Base-by-base conservation (phyloP, 2,888 invertebrate genomes). In the Mesochorus sp. region DNA sequence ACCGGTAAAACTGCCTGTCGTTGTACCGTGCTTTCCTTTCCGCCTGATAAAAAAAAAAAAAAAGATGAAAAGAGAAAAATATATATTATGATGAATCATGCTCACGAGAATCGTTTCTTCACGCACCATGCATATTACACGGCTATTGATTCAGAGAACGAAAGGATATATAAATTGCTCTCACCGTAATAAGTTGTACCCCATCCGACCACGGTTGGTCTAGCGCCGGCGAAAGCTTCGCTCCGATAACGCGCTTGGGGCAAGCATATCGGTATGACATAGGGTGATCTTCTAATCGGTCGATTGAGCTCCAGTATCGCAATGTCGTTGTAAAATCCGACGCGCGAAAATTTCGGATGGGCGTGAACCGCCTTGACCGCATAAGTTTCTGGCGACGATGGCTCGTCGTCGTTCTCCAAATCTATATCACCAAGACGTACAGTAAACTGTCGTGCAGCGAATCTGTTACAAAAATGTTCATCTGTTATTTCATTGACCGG, bases 271-370 rank as follows among this genome's bases (percentile, higher is more conserved):
- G 97, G 97, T 83, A 96, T 95, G 42, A 97, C 95, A 90, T 96
- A 97, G 88, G 96, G 95, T 0, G 95, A 95, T 88, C 95, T 96
- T 62, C 95, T 94, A 0, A 96, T 97, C 19, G 95, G 94, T 61
- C 95, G 85, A 37, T 91, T 94, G 24, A 97, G 91, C 80, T 95
- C 94, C 47, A 97, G 91, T n/a, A 97, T 91, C 0, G 98, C 98
- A 76, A 99, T 96, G 88, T 98, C 98, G 84, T 98, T 98, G 91
- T 97, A 98, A 91, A 96, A 98, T n/a, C 97, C 97, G 72, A 97
- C 95, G 62, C 97, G 93, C 5, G 96, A 96, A 92, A 98, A 98
- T 87, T 96, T 92, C 17, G 96, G 95, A 91, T 98, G 98, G 0
- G 97, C 96, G 39, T 94, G 93, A 24, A 97, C 96, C 79, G 95